A percentile compares a stretch with the other conserved stretches of the same genome.
Conservation (phyloP, 2,888 invertebrate species). For the Stegophylla sp. region DNA sequence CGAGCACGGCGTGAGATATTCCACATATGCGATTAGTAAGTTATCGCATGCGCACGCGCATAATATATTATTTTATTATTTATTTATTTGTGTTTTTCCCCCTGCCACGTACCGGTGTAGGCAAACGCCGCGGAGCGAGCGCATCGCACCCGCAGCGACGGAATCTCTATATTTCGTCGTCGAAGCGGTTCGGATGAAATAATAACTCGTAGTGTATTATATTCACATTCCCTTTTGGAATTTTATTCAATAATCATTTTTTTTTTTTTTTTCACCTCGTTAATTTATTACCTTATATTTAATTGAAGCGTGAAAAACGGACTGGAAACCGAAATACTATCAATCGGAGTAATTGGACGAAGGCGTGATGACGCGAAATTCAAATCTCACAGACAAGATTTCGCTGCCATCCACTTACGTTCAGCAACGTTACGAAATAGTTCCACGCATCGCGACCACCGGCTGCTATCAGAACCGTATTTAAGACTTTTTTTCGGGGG, state of each 20-base stretch:
- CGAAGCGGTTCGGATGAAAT: conserved; percentile 1
- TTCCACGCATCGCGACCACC: too few relatives aligned
- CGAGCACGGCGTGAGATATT: too few relatives aligned
- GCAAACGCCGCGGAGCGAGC: background rate
- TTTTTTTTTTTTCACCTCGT: background rate
- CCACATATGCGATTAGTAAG: background rate
- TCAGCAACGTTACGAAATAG: too few relatives aligned
- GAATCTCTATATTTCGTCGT: conserved; percentile 15
- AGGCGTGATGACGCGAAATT: too few relatives aligned
- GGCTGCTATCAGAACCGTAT: too few relatives aligned
- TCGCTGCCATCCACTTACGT: too few relatives aligned
- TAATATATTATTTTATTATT: background rate
- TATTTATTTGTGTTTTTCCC: background rate
- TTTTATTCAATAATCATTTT: background rate
- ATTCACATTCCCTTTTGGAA: too few relatives aligned
- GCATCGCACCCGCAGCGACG: conserved; percentile 12
- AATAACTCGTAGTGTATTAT: background rate
- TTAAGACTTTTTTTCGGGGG: too few relatives aligned
- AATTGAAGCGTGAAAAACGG: too few relatives aligned
- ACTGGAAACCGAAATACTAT: too few relatives aligned
- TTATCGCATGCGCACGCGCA: background rate
- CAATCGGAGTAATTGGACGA: too few relatives aligned
- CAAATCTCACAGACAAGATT: too few relatives aligned
- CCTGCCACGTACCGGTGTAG: background rate
- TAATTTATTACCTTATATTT: conserved; percentile 30